Conservation (phyloP, 2,113 vertebrate genomes). For the Ceyx margarethae region DNA sequence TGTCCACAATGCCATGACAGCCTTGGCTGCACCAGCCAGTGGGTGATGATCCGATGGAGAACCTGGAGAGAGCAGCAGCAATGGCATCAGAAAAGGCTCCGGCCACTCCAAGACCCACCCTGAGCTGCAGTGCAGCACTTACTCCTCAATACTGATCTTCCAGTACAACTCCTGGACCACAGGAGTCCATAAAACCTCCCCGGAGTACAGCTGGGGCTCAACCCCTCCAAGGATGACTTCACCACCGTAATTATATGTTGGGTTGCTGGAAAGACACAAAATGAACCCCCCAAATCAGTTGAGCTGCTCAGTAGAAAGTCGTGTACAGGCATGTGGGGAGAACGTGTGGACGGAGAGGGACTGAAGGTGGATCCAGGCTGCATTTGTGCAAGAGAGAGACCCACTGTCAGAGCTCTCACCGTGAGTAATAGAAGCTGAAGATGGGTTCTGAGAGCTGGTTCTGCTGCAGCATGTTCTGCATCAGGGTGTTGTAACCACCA, state of each 20-base stretch:
- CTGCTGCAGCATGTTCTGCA: slow-evolving; percentile 55
- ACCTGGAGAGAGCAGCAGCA: slow-evolving; percentile 22
- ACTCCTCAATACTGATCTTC: slow-evolving; percentile 68
- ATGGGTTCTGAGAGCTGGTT: slow-evolving; percentile 43
- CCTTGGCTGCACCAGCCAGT: slow-evolving; percentile 54
- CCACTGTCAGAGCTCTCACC: neutral
- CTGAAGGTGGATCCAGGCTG: neutral
- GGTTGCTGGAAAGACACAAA: slow-evolving; percentile 24
- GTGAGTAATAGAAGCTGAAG: slow-evolving; percentile 71
- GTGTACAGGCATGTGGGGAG: fast-evolving
- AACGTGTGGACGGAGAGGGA: neutral
- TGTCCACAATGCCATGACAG: slow-evolving; percentile 69
- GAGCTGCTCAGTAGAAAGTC: neutral
- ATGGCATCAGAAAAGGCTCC: neutral
- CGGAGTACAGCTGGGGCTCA: slow-evolving; percentile 49
- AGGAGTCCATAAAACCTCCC: slow-evolving; percentile 61
- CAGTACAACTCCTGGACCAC: slow-evolving; percentile 64
- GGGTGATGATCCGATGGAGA: slow-evolving; percentile 30
- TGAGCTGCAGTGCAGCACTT: neutral
- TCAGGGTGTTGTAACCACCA: neutral
- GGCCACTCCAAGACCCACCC: fast-evolving
- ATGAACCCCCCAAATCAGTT: neutral
- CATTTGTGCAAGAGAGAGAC: neutral
- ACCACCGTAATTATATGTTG: neutral
- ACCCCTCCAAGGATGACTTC: slow-evolving; percentile 68